Evolutionary conservation across 2,113 vertebrate species (phyloP).

Genomic region (Hirundichthys speculiger): DNA sequence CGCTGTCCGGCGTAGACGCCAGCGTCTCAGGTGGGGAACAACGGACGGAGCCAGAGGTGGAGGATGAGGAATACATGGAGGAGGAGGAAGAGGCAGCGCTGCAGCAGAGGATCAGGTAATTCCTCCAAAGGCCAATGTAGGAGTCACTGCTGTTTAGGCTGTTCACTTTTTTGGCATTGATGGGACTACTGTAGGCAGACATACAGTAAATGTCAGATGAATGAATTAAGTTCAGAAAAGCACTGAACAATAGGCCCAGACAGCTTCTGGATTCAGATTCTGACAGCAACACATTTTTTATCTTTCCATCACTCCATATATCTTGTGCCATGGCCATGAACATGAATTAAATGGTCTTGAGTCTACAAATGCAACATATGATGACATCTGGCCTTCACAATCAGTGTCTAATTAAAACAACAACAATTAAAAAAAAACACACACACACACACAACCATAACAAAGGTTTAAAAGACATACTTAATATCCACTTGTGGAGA

Average conservation of each 20-base stretch:
- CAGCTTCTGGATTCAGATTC: too few species aligned
- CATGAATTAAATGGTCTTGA: too few species aligned
- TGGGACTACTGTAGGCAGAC: constrained; percentile 87
- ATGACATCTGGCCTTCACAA: too few species aligned
- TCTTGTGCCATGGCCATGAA: too few species aligned
- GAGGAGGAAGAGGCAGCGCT: constrained; percentile 88
- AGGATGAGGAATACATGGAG: constrained; percentile 89
- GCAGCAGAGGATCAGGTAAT: constrained; percentile 98
- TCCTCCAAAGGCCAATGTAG: constrained; percentile 96
- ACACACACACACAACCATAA: neutral
- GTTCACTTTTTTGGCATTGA: constrained; percentile 98
- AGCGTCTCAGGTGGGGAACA: constrained; percentile 98
- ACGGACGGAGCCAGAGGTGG: constrained; percentile 90
- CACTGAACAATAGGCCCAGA: too few species aligned
- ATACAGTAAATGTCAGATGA: neutral
- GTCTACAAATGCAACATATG: too few species aligned
- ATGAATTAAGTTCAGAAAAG: neutral
- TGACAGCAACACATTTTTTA: too few species aligned
- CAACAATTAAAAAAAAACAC: neutral
- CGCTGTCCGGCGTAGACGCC: constrained; percentile 97
- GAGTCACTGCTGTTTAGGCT: constrained; percentile 90
- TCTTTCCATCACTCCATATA: too few species aligned
- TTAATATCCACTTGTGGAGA: constrained; percentile 99
- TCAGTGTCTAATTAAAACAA: too few species aligned
- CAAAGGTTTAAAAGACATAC: constrained; percentile 76